A percentile compares a stretch with the other conserved stretches of the same genome.
phyloP scores from a whole-genome alignment of 2,888 invertebrate species.

The Nomada fucata region DNA sequence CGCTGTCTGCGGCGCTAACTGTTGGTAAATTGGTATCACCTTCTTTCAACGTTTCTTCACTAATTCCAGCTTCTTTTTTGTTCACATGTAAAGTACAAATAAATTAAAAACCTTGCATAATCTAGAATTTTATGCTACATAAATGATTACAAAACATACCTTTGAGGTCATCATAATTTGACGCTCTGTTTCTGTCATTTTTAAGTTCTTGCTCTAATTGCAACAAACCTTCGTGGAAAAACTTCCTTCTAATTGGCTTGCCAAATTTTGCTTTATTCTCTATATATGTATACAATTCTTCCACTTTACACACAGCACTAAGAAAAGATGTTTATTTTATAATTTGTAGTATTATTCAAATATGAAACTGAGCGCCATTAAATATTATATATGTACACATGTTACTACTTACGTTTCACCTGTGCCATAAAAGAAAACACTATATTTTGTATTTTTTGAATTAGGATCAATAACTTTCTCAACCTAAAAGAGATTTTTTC shows the following conservation, averaged over 20 bases:
- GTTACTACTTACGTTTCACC: conserved; percentile 92
- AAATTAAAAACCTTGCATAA: background rate
- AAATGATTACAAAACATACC: conserved; percentile 53
- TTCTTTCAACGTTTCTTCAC: conserved; percentile 65
- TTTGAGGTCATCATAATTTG: conserved; percentile 67
- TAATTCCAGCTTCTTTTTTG: conserved; percentile 46
- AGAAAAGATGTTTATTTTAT: conserved; percentile 63
- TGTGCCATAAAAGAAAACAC: conserved; percentile 97
- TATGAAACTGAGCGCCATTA: background rate
- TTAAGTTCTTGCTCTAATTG: conserved; percentile 93
- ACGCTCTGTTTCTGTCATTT: conserved; percentile 84
- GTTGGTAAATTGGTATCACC: conserved; percentile 63
- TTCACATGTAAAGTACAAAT: background rate
- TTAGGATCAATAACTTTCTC: conserved; percentile 86
- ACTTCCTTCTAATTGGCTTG: conserved; percentile 91
- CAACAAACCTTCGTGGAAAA: conserved; percentile 94
- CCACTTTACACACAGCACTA: conserved; percentile 91
- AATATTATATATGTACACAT: background rate
- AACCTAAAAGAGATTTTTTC: conserved; percentile 84
- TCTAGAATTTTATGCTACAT: no score
- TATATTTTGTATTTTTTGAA: conserved; percentile 89
- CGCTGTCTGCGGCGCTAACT: conserved; percentile 74
- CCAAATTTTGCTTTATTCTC: conserved; percentile 92
- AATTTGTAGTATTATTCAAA: background rate
- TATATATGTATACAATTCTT: conserved; percentile 93